Conservation (phyloP, 2,797 vertebrate species). For the Rhinatrema bivittatum region DNA sequence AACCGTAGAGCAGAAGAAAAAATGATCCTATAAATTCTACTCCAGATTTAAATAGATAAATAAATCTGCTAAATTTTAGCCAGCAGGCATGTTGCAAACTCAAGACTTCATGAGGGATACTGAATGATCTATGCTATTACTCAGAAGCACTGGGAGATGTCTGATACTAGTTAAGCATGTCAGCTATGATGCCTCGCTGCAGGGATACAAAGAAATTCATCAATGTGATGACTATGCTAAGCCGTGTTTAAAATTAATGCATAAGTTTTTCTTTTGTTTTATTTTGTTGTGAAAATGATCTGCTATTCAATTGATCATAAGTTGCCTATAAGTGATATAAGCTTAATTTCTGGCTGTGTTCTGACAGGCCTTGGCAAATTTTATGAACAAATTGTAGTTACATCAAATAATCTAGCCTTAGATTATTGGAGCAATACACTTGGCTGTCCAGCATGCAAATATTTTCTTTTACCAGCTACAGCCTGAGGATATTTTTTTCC, state of each 20-base stretch:
- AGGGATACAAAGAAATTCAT: constrained; percentile 59
- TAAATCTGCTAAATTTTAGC: too few relatives aligned
- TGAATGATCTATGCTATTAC: constrained; percentile 47
- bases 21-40: too few relatives aligned
- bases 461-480: too few relatives aligned
- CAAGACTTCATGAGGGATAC: neutral
- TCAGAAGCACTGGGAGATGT: constrained; percentile 46
- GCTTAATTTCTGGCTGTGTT: constrained; percentile 57
- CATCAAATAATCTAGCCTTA: constrained; percentile 47
- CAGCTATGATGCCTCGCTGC: constrained; percentile 48
- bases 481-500: too few relatives aligned
- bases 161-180: constrained; percentile 62
- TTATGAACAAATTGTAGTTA: constrained; percentile 54
- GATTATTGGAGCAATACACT: constrained; percentile 44
- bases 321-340: constrained; percentile 36
- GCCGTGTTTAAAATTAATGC: constrained; percentile 65
- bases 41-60: too few relatives aligned
- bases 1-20: too few relatives aligned
- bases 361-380: constrained; percentile 51
- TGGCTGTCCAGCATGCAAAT: constrained; percentile 30
- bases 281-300: constrained; percentile 65
- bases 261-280: constrained; percentile 67
- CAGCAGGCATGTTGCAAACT: too few relatives aligned
- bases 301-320: constrained; percentile 67
- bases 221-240: constrained; percentile 63